phyloP scores from a whole-genome alignment of 2,888 invertebrate genomes.

The Galeopsomyia nigrocyanea region DNA sequence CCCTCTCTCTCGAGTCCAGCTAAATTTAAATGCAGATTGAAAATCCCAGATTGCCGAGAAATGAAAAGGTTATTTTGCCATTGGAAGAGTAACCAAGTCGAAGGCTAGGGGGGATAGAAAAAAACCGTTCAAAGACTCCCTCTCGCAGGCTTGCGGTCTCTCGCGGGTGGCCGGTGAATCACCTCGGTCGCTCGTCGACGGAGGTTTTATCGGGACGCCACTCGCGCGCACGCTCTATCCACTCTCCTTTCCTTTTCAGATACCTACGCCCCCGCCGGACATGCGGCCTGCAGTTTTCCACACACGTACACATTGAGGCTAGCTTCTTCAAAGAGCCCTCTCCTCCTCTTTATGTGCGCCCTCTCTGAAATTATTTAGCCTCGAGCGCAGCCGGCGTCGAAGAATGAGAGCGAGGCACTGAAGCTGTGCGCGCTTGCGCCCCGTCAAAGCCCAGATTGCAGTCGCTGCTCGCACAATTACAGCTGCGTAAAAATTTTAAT shows the following conservation, averaged over 20 bases:
- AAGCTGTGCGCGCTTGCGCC: too few relatives aligned
- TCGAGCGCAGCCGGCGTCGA: conserved; percentile 27
- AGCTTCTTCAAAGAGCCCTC: conserved; percentile 34
- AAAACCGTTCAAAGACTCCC: neutral
- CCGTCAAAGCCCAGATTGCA: too few relatives aligned
- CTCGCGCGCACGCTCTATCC: too few relatives aligned
- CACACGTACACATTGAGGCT: conserved; percentile 31
- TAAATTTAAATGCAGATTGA: too few relatives aligned
- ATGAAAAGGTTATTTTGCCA: too few relatives aligned
- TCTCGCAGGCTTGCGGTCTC: neutral
- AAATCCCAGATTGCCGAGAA: too few relatives aligned
- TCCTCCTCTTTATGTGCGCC: neutral
- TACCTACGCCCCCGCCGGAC: conserved; percentile 12
- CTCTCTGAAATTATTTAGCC: conserved; percentile 44
- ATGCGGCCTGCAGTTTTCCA: neutral
- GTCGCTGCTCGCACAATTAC: too few relatives aligned
- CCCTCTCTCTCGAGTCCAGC: neutral
- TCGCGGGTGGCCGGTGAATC: conserved; percentile 2
- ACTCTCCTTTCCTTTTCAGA: conserved; percentile 28
- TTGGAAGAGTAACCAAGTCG: too few relatives aligned
- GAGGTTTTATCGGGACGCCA: conserved; percentile 15
- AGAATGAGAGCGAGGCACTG: conserved; percentile 33
- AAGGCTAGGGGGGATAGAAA: too few relatives aligned
- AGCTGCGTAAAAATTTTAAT: too few relatives aligned
- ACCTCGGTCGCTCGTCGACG: neutral